A percentile compares a stretch with the other conserved stretches of the same genome.
Conservation (phyloP, 2,797 vertebrate genomes). For the Leptoclinus maculatus region DNA sequence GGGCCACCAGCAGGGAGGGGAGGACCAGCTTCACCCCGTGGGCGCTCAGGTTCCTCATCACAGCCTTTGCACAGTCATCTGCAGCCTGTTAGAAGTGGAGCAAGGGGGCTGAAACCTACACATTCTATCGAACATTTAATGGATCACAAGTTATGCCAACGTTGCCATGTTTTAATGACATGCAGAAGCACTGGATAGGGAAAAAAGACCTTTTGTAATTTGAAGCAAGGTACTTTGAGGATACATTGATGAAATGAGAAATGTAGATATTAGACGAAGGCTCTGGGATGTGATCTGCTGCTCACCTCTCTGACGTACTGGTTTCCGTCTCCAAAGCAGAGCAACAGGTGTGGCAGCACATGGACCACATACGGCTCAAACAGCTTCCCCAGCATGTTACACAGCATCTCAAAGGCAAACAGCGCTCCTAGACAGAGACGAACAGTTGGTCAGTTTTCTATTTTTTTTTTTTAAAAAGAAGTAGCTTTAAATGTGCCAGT, state of each 20-base stretch:
- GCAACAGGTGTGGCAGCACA: conserved; percentile 94
- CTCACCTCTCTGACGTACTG: conserved; percentile 98
- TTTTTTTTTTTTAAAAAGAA: background rate
- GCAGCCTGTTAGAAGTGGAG: conserved; percentile 86
- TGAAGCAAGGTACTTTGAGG: background rate
- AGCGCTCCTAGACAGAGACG: conserved; percentile 86
- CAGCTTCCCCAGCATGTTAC: conserved; percentile 98
- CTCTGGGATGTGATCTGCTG: background rate
- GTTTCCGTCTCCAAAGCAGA: conserved; percentile 98
- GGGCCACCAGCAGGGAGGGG: conserved; percentile 93
- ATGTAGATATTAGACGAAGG: background rate
- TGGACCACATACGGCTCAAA: conserved; percentile 99
- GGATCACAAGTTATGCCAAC: background rate
- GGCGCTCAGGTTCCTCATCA: conserved; percentile 98
- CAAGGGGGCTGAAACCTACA: background rate
- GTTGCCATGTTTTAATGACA: background rate
- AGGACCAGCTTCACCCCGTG: conserved; percentile 98
- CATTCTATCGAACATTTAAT: background rate
- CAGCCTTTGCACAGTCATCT: conserved; percentile 98
- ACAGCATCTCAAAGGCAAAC: conserved; percentile 99
- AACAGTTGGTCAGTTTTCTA: background rate
- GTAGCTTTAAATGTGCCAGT: background rate
- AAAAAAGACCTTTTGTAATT: background rate
- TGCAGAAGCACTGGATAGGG: background rate
- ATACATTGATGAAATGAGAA: background rate